Evolutionary conservation across 1,140 invertebrate genomes (phyloP).

Genomic region (Chelonus insularis): DNA sequence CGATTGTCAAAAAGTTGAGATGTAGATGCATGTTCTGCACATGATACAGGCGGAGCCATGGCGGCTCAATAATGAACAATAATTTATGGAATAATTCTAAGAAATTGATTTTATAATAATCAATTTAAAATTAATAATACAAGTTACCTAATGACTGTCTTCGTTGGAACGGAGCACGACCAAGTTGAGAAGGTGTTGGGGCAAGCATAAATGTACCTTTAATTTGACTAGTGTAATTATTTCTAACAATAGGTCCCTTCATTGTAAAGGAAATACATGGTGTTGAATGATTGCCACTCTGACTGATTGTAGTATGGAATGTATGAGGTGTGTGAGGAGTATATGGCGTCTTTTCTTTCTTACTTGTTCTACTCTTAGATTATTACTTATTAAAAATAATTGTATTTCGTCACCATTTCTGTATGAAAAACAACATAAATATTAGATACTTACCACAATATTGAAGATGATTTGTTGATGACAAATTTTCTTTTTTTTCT

Average conservation of each 20-base stretch:
- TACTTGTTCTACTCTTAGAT: constrained; percentile 47
- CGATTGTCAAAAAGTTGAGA: constrained; percentile 50
- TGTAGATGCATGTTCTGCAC: constrained; percentile 44
- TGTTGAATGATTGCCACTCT: constrained; percentile 23
- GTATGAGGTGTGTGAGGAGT: constrained; percentile 53
- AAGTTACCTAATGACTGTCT: constrained; percentile 73
- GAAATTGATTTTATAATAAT: not conserved
- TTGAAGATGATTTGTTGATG: constrained; percentile 45
- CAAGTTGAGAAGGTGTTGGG: constrained; percentile 90
- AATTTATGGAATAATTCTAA: constrained; percentile 1
- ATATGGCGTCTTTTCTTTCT: constrained; percentile 49
- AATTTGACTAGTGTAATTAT: constrained; percentile 57
- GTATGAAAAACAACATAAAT: constrained; percentile 7
- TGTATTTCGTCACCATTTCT: constrained; percentile 2
- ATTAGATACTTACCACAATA: constrained; percentile 45
- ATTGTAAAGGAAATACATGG: constrained; percentile 44
- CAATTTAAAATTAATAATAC: not conserved
- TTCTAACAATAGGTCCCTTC: constrained; percentile 39
- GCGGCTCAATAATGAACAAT: constrained; percentile 30
- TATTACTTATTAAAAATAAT: constrained; percentile 35
- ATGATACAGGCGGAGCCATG: constrained; percentile 51
- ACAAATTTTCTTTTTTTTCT: constrained; percentile 45
- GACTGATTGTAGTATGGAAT: constrained; percentile 35
- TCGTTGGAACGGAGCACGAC: constrained; percentile 83
- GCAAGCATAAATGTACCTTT: constrained; percentile 78